phyloP scores from a whole-genome alignment of 2,888 invertebrate species.

The Hipparchia semele region DNA sequence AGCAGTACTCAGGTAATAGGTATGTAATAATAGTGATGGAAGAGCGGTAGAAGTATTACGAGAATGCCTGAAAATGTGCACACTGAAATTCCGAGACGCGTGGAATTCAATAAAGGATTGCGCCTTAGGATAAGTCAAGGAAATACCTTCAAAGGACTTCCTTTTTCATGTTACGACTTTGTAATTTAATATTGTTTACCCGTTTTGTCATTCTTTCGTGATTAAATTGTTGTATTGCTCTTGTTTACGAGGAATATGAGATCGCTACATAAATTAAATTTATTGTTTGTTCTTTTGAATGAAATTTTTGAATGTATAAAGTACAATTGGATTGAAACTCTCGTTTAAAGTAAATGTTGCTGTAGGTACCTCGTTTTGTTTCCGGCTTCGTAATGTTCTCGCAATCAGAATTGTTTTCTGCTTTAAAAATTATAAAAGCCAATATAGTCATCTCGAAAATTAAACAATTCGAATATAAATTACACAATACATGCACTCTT shows the following conservation, averaged over 20 bases:
- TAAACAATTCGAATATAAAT: background rate
- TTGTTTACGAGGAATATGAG: background rate
- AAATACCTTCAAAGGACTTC: conserved; percentile 35
- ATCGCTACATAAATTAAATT: conserved; percentile 1
- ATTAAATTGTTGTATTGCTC: conserved; percentile 13
- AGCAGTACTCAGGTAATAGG: background rate
- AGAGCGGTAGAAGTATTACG: conserved; percentile 40
- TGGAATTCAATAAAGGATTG: conserved; percentile 70
- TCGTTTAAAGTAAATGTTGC: conserved; percentile 7
- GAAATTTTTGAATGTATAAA: background rate
- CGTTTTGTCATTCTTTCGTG: conserved; percentile 11
- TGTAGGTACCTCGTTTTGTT: background rate
- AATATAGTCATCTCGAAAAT: background rate
- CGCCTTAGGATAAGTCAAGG: conserved; percentile 37
- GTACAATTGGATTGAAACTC: background rate
- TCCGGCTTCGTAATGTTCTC: background rate
- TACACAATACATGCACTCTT: background rate
- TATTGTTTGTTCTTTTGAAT: conserved; percentile 5
- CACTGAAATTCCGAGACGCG: conserved; percentile 51
- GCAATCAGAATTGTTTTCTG: background rate
- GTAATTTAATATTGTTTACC: conserved; percentile 8
- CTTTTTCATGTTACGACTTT: conserved; percentile 12
- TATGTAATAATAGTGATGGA: conserved; percentile 25
- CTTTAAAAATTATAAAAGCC: background rate
- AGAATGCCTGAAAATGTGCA: conserved; percentile 49